Conservation (phyloP, 2,113 vertebrate species). For the Xerus inauris region DNA sequence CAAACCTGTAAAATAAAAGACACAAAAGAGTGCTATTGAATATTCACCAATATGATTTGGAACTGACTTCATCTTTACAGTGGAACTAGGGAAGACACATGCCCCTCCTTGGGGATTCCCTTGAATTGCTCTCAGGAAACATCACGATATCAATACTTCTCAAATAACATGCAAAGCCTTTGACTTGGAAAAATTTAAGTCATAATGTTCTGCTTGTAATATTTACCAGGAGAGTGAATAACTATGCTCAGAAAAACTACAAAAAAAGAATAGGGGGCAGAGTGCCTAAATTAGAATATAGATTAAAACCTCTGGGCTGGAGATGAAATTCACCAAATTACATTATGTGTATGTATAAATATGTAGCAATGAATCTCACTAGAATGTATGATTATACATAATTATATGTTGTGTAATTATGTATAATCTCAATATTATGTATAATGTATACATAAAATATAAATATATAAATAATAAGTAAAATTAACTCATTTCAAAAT, state of each 20-base stretch:
- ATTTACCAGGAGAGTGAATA: not conserved
- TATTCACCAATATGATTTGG: not conserved
- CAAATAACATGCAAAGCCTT: not conserved
- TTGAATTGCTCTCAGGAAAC: not conserved
- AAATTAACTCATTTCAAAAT: not conserved
- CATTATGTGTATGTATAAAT: too few relatives aligned
- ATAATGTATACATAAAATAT: too few relatives aligned
- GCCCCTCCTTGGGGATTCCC: not conserved
- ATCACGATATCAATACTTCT: accelerated
- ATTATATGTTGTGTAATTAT: too few relatives aligned
- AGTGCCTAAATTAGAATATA: not conserved
- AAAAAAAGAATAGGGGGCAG: not conserved
- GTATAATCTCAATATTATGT: too few relatives aligned
- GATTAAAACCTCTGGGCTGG: not conserved
- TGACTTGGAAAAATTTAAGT: not conserved
- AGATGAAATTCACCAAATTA: too few relatives aligned
- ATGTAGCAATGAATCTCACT: too few relatives aligned
- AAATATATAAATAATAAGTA: too few relatives aligned
- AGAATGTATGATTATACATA: too few relatives aligned
- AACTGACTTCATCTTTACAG: not conserved
- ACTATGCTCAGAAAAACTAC: not conserved
- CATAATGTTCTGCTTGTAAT: not conserved
- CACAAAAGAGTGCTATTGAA: not conserved
- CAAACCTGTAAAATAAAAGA: not conserved
- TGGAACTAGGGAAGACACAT: not conserved